Evolutionary conservation across 2,113 vertebrate genomes (phyloP), one percentile per base, ranked within the genome.

Genomic region (Crocuta crocuta): DNA sequence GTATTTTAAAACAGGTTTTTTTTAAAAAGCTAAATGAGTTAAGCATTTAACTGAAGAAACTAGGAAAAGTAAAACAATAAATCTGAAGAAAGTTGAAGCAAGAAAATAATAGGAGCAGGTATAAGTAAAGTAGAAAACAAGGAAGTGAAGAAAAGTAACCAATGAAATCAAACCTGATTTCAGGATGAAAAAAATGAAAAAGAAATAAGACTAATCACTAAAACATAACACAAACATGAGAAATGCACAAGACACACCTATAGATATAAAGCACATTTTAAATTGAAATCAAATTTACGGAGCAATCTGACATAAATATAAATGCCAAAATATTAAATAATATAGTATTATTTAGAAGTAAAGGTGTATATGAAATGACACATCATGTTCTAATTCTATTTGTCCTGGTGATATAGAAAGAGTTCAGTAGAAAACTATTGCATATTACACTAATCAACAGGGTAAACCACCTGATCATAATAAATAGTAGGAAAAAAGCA

Each of bases 251-350:
- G 33, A 66, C 13, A 80, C 10, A 71, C 2, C 31, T 76, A 53
- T 0, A 80, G 16, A 82, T 71, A 66, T n/a, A 92, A 82, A 71
- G 10, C 21, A 55, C 4, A 79, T 92, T 93, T 74, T 55, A 85
- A 95, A 96, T 63, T 16, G 19, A 92, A 93, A 63, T 93, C 33
- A 82, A 78, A 73, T 82, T 76, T 80, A 80, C 48, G 43, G 45
- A 89, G 15, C 4, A 80, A 95, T 81, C 58, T 45, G 7, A 90
- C 5, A 50, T 65, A 89, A 71, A 68, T 55, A 53, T 26, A 66
- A 28, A 68, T 50, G 21, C 26, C 24, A 50, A 92, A 79, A 90
- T 35, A 10, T 33, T 83, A 87, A 82, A 84, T 71, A 78, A 61
- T 58, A 71, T 4, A 48, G 73, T 50, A 31, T 90, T 82, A 86